Evolutionary conservation across 2,113 vertebrate species (phyloP).

Genomic region (Lucifuga dentata): DNA sequence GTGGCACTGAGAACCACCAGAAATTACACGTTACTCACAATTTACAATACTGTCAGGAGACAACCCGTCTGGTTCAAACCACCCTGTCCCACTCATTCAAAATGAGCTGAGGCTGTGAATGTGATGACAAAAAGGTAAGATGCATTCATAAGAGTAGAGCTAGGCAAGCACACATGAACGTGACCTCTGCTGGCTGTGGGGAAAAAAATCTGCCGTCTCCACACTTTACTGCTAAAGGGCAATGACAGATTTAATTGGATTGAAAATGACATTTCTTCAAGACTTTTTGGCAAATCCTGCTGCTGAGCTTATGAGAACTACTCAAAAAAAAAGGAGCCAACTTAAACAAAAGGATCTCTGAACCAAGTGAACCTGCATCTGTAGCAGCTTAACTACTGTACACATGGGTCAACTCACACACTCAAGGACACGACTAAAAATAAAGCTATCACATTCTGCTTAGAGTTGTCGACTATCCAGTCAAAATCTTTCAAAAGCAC

Average conservation of each 20-base stretch:
- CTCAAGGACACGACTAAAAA: conserved; percentile 44
- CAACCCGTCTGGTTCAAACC: conserved; percentile 52
- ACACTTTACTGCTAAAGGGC: conserved; percentile 70
- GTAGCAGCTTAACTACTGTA: conserved; percentile 58
- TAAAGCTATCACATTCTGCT: conserved; percentile 56
- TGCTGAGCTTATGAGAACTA: conserved; percentile 55
- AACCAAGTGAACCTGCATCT: conserved; percentile 41
- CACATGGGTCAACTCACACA: conserved; percentile 48
- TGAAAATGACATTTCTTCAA: conserved; percentile 62
- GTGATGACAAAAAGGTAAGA: conserved; percentile 53
- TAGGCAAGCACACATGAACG: conserved; percentile 52
- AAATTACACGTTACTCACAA: conserved; percentile 68
- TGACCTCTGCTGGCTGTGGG: conserved; percentile 66
- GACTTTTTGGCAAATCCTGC: conserved; percentile 53
- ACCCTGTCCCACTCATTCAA: conserved; percentile 56
- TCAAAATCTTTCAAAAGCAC: conserved; percentile 58
- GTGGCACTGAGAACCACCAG: conserved; percentile 43
- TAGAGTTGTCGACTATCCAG: conserved; percentile 31
- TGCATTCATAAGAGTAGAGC: conserved; percentile 52
- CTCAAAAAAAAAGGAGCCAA: conserved; percentile 52
- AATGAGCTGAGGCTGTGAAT: conserved; percentile 62
- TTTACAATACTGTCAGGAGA: conserved; percentile 68
- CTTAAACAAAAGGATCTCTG: conserved; percentile 45
- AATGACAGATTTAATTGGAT: conserved; percentile 72
- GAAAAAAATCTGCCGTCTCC: conserved; percentile 61